Evolutionary conservation across 2,888 invertebrate species (phyloP).

Genomic region (Melipona bicolor): DNA sequence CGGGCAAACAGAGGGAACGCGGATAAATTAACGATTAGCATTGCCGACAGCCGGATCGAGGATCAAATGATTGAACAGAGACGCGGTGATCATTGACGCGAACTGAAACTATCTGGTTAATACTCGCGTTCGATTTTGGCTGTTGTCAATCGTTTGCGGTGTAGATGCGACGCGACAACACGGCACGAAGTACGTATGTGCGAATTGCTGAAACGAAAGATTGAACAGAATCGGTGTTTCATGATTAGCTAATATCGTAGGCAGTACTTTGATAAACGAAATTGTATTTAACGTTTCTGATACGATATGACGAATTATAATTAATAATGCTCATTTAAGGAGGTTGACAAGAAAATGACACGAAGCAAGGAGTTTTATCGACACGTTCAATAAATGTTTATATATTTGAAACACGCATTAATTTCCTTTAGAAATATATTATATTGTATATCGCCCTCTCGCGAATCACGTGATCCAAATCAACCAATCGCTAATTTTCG

Average conservation of each 20-base stretch:
- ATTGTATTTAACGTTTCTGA: no score
- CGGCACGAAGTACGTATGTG: neutral
- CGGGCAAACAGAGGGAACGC: constrained; percentile 30
- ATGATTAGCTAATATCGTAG: neutral
- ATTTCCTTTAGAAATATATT: neutral
- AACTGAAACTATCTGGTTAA: neutral
- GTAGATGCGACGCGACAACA: no score
- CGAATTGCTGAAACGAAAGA: neutral
- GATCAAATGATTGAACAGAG: neutral
- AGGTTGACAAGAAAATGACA: no score
- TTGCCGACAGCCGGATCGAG: neutral
- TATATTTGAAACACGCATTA: no score
- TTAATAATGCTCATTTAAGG: no score
- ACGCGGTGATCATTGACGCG: neutral
- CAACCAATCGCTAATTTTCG: no score
- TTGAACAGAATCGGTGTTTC: neutral
- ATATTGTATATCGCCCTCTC: neutral
- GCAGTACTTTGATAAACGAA: no score
- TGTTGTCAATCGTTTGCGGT: no score
- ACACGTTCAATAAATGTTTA: neutral
- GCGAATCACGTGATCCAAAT: no score
- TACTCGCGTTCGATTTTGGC: no score
- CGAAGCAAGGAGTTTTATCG: neutral
- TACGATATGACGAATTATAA: no score
- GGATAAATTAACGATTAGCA: constrained; percentile 42